phyloP scores from a whole-genome alignment of 2,888 invertebrate species.

The Ormyrus nitidulus region DNA sequence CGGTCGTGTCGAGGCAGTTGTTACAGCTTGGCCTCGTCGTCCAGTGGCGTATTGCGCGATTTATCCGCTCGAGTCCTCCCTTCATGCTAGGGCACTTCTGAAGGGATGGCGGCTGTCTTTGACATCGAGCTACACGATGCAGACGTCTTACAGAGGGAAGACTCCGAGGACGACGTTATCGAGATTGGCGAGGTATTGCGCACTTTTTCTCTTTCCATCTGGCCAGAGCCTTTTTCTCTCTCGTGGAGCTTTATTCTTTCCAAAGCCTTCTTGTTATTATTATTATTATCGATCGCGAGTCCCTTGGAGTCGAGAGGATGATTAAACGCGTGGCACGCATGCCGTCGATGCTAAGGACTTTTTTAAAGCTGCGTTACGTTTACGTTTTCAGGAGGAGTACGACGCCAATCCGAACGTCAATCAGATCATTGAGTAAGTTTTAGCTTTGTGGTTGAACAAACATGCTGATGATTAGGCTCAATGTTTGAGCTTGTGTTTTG shows the following conservation, averaged over 20 bases:
- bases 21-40: too few species aligned
- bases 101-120: conserved; percentile 89
- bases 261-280: neutral
- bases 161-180: conserved; percentile 93
- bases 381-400: conserved; percentile 83
- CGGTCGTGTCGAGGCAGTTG: too few species aligned
- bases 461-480: too few species aligned
- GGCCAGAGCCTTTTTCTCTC: too few species aligned
- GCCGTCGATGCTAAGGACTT: conserved; percentile 1
- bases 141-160: conserved; percentile 82
- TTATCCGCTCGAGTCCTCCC: neutral
- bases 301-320: conserved; percentile 40
- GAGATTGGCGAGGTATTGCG: conserved; percentile 88
- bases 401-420: conserved; percentile 88
- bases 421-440: conserved; percentile 87
- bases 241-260: too few species aligned
- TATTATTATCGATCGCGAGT: conserved; percentile 38
- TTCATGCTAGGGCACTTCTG: conserved; percentile 4
- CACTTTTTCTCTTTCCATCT: too few species aligned
- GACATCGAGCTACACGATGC: conserved; percentile 91
- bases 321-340: conserved; percentile 46
- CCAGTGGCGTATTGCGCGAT: neutral
- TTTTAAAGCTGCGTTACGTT: neutral
- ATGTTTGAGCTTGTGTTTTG: too few species aligned
- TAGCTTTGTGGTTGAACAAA: neutral